Evolutionary conservation across 2,797 vertebrate species (phyloP).

Genomic region (Acanthurus leucopareius): DNA sequence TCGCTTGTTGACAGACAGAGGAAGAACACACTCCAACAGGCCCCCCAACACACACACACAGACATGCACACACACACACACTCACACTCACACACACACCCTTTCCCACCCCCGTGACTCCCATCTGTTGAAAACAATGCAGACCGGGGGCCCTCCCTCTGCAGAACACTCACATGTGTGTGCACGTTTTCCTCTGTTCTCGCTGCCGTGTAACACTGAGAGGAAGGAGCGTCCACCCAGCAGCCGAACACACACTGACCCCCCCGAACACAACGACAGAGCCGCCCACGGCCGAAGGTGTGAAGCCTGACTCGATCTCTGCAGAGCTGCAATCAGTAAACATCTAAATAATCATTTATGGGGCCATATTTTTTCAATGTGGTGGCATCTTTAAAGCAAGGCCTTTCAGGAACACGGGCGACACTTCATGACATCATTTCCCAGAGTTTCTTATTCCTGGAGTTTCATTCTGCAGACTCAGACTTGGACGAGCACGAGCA

Average conservation of each 20-base stretch:
- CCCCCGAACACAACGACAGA: slow-evolving; percentile 42
- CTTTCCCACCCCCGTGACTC: slow-evolving; percentile 68
- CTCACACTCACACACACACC: slow-evolving; percentile 25
- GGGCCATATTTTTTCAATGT: too few relatives aligned
- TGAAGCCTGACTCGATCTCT: too few relatives aligned
- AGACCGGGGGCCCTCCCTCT: slow-evolving; percentile 64
- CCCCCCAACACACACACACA: slow-evolving; percentile 34
- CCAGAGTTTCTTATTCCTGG: too few relatives aligned
- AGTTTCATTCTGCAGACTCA: too few relatives aligned
- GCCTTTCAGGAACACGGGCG: too few relatives aligned
- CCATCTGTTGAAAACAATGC: slow-evolving; percentile 82
- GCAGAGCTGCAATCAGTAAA: too few relatives aligned
- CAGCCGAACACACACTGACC: slow-evolving; percentile 47
- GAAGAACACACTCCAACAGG: slow-evolving; percentile 68
- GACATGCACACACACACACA: slow-evolving; percentile 22
- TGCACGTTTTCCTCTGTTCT: slow-evolving; percentile 73
- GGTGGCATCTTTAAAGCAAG: too few relatives aligned
- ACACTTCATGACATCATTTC: too few relatives aligned
- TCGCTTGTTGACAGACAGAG: slow-evolving; percentile 74
- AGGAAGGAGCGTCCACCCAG: slow-evolving; percentile 53
- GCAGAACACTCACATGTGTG: slow-evolving; percentile 76
- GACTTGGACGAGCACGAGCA: too few relatives aligned
- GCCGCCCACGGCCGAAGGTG: background rate
- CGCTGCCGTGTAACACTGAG: slow-evolving; percentile 41
- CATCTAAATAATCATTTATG: too few relatives aligned